phyloP scores from a whole-genome alignment of 2,888 invertebrate species.

The Coenonympha arcania region DNA sequence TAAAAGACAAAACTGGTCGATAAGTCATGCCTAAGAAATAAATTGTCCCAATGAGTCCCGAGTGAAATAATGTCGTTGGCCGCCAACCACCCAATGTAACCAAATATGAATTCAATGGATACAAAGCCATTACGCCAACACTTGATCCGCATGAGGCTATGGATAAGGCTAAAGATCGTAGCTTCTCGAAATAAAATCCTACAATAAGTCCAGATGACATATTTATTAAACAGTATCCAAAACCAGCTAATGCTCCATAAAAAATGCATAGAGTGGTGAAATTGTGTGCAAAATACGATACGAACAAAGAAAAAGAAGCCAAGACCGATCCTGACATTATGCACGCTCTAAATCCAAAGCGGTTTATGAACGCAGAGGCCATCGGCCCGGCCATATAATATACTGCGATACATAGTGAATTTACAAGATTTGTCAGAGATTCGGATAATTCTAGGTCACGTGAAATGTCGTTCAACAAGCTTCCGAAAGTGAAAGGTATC shows the following conservation, averaged over 20 bases:
- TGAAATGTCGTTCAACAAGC: constrained; percentile 47
- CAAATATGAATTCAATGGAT: constrained; percentile 48
- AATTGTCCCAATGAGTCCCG: constrained; percentile 49
- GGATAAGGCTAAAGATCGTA: constrained; percentile 53
- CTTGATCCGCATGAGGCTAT: constrained; percentile 55
- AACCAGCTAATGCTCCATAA: constrained; percentile 52
- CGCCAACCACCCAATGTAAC: constrained; percentile 56
- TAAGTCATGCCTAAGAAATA: constrained; percentile 57
- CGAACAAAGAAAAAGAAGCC: constrained; percentile 45
- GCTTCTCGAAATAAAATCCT: constrained; percentile 64
- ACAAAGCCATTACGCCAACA: constrained; percentile 54
- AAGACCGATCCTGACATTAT: constrained; percentile 56
- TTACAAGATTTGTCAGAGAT: constrained; percentile 49
- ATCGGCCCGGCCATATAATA: constrained; percentile 55
- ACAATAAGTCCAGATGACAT: constrained; percentile 54
- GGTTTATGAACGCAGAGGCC: constrained; percentile 59
- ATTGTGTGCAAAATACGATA: constrained; percentile 47
- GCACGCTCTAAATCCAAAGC: constrained; percentile 61
- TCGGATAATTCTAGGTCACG: constrained; percentile 42
- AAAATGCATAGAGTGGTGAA: constrained; percentile 44
- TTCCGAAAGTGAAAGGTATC: constrained; percentile 55
- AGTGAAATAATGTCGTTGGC: constrained; percentile 49
- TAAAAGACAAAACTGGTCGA: constrained; percentile 53
- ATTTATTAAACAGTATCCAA: constrained; percentile 55
- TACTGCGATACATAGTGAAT: constrained; percentile 55